phyloP scores from a whole-genome alignment of 2,888 invertebrate species.

The Serripes groenlandicus region DNA sequence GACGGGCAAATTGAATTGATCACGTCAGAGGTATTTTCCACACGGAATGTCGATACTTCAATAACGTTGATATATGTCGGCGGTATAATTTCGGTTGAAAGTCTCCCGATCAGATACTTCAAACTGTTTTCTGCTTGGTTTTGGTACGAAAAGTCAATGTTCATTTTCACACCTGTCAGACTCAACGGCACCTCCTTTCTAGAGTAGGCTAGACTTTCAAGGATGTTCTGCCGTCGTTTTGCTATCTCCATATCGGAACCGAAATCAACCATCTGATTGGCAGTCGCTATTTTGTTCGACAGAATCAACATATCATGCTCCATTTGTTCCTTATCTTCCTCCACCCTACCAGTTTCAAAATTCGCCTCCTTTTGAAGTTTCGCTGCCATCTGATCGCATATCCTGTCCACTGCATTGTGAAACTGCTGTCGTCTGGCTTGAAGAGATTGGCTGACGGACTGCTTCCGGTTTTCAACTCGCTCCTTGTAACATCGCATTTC shows the following conservation, averaged over 20 bases:
- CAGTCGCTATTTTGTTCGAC: constrained; percentile 63
- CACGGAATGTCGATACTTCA: constrained; percentile 67
- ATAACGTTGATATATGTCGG: constrained; percentile 62
- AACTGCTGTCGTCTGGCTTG: constrained; percentile 46
- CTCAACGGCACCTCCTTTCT: constrained; percentile 56
- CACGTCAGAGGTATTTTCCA: constrained; percentile 64
- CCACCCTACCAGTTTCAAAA: constrained; percentile 44
- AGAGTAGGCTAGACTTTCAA: constrained; percentile 45
- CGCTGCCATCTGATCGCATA: constrained; percentile 51
- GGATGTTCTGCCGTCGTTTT: constrained; percentile 38
- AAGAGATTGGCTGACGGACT: constrained; percentile 30
- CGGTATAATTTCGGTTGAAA: constrained; percentile 61
- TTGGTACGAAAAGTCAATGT: constrained; percentile 55
- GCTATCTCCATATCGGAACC: constrained; percentile 69
- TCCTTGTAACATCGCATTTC: constrained; percentile 56
- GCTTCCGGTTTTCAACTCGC: constrained; percentile 32
- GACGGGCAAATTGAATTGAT: constrained; percentile 69
- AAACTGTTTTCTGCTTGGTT: constrained; percentile 64
- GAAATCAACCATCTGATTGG: constrained; percentile 70
- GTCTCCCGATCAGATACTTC: constrained; percentile 59
- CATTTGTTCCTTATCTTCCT: constrained; percentile 52
- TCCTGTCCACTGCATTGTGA: constrained; percentile 49
- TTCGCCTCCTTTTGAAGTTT: constrained; percentile 48
- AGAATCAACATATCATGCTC: constrained; percentile 60
- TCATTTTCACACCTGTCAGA: constrained; percentile 51